These are phyloP conservation scores for Mercenaria mercenaria DNA, from an alignment of 1,140 invertebrate genomes.

Conservation along the genomic window DNA sequence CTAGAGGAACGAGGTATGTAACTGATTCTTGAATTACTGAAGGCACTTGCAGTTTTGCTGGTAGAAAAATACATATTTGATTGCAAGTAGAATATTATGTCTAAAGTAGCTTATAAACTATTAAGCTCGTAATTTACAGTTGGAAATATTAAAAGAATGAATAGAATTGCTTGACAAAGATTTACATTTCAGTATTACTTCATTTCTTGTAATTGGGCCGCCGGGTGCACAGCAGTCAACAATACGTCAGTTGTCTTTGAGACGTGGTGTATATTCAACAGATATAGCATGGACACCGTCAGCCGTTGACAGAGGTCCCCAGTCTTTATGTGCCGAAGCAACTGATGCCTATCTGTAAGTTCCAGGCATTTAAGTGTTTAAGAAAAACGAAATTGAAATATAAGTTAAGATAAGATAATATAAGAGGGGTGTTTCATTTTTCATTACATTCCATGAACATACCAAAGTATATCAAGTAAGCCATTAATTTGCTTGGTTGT, in stretches of 20 bases:
- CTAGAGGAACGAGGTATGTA: slow-evolving; percentile 1
- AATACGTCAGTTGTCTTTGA: not conserved
- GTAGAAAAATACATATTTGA: not conserved
- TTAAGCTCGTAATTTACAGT: no score
- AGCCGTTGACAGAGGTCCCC: not conserved
- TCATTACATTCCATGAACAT: not conserved
- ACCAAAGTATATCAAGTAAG: no score
- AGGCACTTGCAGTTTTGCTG: not conserved
- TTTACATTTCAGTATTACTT: slow-evolving; percentile 4
- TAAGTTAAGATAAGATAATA: not conserved
- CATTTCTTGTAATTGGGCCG: slow-evolving; percentile 12
- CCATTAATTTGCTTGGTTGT: no score
- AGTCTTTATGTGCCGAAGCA: slow-evolving; percentile 32
- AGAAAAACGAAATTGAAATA: not conserved
- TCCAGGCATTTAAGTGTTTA: no score
- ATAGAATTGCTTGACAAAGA: no score
- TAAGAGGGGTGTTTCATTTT: not conserved
- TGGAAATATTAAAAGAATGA: no score
- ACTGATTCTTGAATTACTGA: not conserved
- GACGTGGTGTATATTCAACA: slow-evolving; percentile 15
- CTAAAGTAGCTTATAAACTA: no score
- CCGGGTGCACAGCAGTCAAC: not conserved
- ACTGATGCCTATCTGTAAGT: slow-evolving; percentile 38
- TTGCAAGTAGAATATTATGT: not conserved
- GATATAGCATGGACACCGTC: slow-evolving; percentile 23